Evolutionary conservation across 2,113 vertebrate species (phyloP), one percentile per base, ranked within the genome.

Genomic region (Hyperoodon ampullatus): DNA sequence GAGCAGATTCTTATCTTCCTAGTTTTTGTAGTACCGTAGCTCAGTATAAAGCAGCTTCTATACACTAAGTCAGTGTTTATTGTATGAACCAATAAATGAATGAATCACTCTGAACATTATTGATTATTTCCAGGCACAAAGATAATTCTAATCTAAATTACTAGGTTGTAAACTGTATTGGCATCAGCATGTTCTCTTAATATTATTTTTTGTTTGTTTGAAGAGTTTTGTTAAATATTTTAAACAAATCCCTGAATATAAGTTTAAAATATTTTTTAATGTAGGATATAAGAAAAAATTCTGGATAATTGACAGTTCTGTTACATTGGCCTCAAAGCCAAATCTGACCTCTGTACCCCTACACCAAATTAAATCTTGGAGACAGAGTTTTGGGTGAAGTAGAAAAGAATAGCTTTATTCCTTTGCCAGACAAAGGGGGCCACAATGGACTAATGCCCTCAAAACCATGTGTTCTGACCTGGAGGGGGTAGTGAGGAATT

Each of bases 1-100:
- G 39, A 33, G 21, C 18, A 55, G 30, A 3, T 5, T 30, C 7
- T 72, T 35, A 1, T 24, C 9, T n/a, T 71, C 24, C 24, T 4
- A 5, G 23, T 4, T 2, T 24, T 10, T 3, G 42, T 1, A 13
- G 24, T 47, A 3, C 7, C 39, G 23, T 47, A 28, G 1, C 3
- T 55, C 30, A 77, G 16, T 16, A 12, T 30, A 78, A 63, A 35
- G 18, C 39, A 3, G 26, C 16, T 33, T 6, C 23, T 30, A 2
- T 6, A 16, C 6, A 14, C 8, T 4, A 21, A 47, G 10, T 24
- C 23, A 3, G 11, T 13, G 7, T 47, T 44, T 44, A n/a, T 30
- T 23, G 18, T 30, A 12, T n/a, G 30, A 84, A 55, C 14, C 1
- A 12, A 3, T 33, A 68, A 88, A 70, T 30, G 24, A n/a, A 80